Percentiles rank a stretch among this genome's conserved stretches.
Conservation (phyloP, 2,888 invertebrate genomes). For the Ctenicera cuprea region DNA sequence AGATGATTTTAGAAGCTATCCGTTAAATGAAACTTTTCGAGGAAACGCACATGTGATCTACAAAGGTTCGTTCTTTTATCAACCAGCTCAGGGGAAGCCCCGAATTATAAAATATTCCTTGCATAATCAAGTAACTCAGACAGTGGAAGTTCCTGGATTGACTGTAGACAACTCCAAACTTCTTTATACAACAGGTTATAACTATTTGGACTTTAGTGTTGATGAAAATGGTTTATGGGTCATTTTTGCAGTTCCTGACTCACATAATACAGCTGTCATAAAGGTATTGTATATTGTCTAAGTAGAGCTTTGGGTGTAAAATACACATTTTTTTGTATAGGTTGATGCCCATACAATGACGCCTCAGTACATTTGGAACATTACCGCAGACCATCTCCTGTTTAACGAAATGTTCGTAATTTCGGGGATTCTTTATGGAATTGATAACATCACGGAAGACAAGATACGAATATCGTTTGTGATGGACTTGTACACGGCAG, state of each 20-base stretch:
- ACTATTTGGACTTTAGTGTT: constrained; percentile 94
- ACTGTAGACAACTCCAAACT: constrained; percentile 75
- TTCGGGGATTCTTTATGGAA: constrained; percentile 96
- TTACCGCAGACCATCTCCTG: constrained; percentile 89
- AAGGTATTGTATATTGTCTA: constrained; percentile 80
- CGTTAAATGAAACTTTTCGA: constrained; percentile 73
- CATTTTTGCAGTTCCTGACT: constrained; percentile 87
- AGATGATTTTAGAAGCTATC: constrained; percentile 34
- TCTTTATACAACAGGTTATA: constrained; percentile 86
- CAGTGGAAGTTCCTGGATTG: constrained; percentile 73
- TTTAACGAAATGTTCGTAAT: constrained; percentile 98
- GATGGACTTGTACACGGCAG: constrained; percentile 91
- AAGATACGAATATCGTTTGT: constrained; percentile 92
- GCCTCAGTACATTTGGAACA: constrained; percentile 89
- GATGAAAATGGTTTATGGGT: constrained; percentile 99
- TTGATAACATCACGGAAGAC: constrained; percentile 89
- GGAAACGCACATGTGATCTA: constrained; percentile 97
- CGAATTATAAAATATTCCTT: constrained; percentile 81
- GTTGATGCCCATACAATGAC: constrained; percentile 78
- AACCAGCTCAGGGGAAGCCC: constrained; percentile 80
- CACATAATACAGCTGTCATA: constrained; percentile 90
- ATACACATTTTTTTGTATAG: constrained; percentile 65
- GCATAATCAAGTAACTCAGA: constrained; percentile 70
- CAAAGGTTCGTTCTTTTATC: constrained; percentile 93
- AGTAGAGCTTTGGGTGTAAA: too few species aligned